Conservation (phyloP, 2,888 invertebrate genomes). For the Hoplodrina blanda region DNA sequence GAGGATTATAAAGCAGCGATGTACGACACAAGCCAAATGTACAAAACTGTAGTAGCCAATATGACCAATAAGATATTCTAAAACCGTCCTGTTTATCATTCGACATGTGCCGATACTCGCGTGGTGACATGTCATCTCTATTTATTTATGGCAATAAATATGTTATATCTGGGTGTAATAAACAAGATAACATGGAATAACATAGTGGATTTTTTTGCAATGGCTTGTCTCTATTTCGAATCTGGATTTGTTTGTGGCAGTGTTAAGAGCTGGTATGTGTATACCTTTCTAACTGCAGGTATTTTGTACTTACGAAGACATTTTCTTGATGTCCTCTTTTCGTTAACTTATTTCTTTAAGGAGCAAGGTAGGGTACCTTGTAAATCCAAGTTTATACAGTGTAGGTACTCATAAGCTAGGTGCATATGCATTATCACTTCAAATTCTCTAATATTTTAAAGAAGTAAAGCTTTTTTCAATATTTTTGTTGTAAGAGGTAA, state of each 20-base stretch:
- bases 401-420: too few relatives aligned
- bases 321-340: too few relatives aligned
- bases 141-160: constrained; percentile 59
- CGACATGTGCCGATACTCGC: constrained; percentile 22
- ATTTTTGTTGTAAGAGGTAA: too few relatives aligned
- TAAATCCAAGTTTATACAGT: too few relatives aligned
- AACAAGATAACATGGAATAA: constrained; percentile 21
- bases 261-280: background rate
- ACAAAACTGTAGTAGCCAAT: constrained; percentile 28
- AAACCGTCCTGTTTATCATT: constrained; percentile 42
- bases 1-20: constrained; percentile 21
- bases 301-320: too few relatives aligned
- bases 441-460: background rate
- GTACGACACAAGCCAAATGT: constrained; percentile 26
- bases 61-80: constrained; percentile 57
- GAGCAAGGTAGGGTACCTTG: too few relatives aligned
- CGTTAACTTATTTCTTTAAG: too few relatives aligned
- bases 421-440: too few relatives aligned
- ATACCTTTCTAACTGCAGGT: too few relatives aligned
- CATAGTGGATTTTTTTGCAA: background rate
- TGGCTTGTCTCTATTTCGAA: background rate
- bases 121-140: constrained; percentile 21
- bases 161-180: constrained; percentile 34
- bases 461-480: too few relatives aligned
- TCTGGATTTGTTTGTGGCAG: background rate